Conservation (phyloP, 2,113 vertebrate genomes). For the Sterrhoptilus dennistouni region DNA sequence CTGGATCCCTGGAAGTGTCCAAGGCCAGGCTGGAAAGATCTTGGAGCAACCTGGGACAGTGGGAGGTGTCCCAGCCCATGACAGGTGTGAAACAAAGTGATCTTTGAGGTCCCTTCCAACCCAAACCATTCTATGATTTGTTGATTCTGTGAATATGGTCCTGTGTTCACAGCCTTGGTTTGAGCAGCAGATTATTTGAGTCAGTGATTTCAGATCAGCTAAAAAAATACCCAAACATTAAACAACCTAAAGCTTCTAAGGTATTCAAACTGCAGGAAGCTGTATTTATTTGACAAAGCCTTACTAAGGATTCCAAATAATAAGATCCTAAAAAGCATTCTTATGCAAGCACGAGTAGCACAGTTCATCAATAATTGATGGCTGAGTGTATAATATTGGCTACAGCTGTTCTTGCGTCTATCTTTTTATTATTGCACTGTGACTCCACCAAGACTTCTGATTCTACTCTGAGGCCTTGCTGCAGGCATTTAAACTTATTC, state of each 20-base stretch:
- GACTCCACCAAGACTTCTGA: not conserved
- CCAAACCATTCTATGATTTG: not conserved
- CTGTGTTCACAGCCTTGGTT: not conserved
- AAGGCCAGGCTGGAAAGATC: rapidly evolving
- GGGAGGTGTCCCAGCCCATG: not conserved
- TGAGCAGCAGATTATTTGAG: not conserved
- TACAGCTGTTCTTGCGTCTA: not conserved
- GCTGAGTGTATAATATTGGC: not conserved
- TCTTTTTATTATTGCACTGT: not conserved
- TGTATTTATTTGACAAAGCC: not conserved
- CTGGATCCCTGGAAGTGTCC: not conserved
- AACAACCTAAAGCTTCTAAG: not conserved
- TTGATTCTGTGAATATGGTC: not conserved
- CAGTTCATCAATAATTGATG: not conserved
- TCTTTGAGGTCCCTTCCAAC: not conserved
- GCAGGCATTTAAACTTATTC: not conserved
- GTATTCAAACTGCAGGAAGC: not conserved
- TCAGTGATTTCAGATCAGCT: not conserved
- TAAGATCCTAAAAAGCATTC: not conserved
- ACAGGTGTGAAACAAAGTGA: not conserved
- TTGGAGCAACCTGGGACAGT: rapidly evolving
- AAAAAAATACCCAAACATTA: not conserved
- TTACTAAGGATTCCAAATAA: not conserved
- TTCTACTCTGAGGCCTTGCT: not conserved
- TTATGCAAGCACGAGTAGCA: not conserved